Conservation (phyloP, 2,888 invertebrate species). For the Caenorhabditis drosophilae region DNA sequence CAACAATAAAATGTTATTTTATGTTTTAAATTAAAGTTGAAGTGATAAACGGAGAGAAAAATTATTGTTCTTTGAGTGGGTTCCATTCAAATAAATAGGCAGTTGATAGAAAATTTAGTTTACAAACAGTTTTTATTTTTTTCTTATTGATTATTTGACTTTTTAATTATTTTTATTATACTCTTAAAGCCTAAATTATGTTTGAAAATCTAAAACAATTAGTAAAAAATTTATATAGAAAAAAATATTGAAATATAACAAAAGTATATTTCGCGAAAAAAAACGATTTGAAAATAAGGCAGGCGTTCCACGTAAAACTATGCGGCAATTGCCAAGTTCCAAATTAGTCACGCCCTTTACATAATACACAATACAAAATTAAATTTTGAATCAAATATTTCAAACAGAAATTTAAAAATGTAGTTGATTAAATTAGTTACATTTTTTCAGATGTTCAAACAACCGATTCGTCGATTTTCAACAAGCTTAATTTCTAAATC, state of each 20-base stretch:
- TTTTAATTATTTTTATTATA: too few species aligned
- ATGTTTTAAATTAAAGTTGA: too few species aligned
- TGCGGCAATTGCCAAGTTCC: constrained; percentile 11
- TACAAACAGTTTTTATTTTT: background rate
- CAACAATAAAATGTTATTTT: too few species aligned
- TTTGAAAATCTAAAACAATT: too few species aligned
- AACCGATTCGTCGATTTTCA: constrained; percentile 11
- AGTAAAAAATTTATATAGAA: too few species aligned
- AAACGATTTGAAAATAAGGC: constrained; percentile 15
- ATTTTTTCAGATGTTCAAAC: constrained; percentile 18
- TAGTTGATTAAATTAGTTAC: too few species aligned
- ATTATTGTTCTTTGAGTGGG: background rate
- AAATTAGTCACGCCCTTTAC: constrained; percentile 16
- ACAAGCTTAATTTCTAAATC: constrained; percentile 5
- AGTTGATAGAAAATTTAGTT: background rate
- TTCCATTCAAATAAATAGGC: background rate
- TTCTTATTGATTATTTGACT: background rate
- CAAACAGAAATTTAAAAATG: too few species aligned
- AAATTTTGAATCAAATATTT: too few species aligned
- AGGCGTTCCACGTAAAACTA: constrained; percentile 1
- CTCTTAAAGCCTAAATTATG: too few species aligned
- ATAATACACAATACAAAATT: too few species aligned
- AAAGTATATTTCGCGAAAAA: background rate
- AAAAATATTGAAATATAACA: background rate
- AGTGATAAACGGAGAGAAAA: constrained; percentile 25